Evolutionary conservation across 2,113 vertebrate genomes (phyloP), one percentile per base, ranked within the genome.

Genomic region (Caloenas nicobarica): DNA sequence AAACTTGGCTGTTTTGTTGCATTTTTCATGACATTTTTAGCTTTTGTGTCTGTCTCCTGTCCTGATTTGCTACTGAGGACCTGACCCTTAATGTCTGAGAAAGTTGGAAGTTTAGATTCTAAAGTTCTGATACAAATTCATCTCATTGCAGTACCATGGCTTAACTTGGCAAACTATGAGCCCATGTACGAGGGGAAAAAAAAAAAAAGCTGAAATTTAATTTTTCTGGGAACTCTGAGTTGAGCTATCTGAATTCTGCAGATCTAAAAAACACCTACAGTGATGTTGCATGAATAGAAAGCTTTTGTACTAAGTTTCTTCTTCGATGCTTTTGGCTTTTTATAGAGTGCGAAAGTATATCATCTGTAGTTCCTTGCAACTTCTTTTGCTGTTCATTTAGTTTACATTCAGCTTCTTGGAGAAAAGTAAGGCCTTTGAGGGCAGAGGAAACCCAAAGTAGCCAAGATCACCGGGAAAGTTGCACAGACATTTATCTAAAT

Each of bases 121-220:
- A 25, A 56, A 34, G 91, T 89, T 91, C 48, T 89, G 54, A 61
- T 9, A 64, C 18, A 70, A 56, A 77, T 10, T 29, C 21, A 38
- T 40, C 14, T 78, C 40, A 4, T 0, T 79, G 72, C 29, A 66
- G 15, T 25, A 58, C 21, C 5, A 5, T 38, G 50, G 23, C 13
- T 74, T 64, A 66, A 64, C 26, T 71, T 87, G 10, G 6, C 26
- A 66, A 82, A 40, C 34, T 17, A 10, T 56, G 26, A 85, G 16
- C 9, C 23, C 1, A 4, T 46, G 11, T 13, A 46, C 11, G 3
- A 64, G 19, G 36, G 68, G 0, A 4, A 1, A 33, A 24, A 0
- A 48, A 11, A 1, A 53, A 40, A 0, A 4, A 58, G 8, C 22
- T 77, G 21, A 76, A 36, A 17, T 28, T n/a, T 40, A 61, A 5